These are phyloP conservation scores for Oreochromis tanganicae DNA, from an alignment of 2,113 vertebrate genomes.

Conservation along the genomic window DNA sequence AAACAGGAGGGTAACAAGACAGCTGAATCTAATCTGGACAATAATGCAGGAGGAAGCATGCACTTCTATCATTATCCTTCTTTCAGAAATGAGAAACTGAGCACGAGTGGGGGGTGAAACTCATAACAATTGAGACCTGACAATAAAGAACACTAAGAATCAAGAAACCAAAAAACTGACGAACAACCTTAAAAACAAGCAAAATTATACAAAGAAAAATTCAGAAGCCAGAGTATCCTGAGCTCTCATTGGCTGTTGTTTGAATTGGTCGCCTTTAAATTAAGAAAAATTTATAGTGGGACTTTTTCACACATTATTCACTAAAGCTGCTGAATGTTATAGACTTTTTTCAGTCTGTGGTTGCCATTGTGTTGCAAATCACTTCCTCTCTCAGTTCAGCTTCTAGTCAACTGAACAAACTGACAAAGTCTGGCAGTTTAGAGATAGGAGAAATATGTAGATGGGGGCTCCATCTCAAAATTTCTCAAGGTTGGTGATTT, in stretches of 20 bases:
- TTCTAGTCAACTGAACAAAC: neutral
- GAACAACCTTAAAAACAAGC: neutral
- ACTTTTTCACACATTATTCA: neutral
- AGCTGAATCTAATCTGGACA: neutral
- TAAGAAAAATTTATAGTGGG: neutral
- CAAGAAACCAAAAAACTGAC: fast-evolving
- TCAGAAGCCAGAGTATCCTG: fast-evolving
- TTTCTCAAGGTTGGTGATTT: neutral
- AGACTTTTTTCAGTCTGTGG: neutral
- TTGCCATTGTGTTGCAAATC: neutral
- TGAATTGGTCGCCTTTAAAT: neutral
- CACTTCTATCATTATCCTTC: fast-evolving
- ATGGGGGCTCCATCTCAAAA: neutral
- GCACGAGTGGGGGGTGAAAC: neutral
- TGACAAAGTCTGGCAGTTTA: neutral
- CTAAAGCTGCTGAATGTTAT: neutral
- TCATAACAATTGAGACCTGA: neutral
- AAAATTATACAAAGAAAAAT: fast-evolving
- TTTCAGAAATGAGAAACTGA: neutral
- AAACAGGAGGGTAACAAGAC: neutral
- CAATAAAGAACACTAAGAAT: neutral
- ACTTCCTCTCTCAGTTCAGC: neutral
- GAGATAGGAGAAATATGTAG: neutral
- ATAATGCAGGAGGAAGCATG: no score
- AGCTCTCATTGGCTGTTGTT: neutral